A percentile compares a stretch with the other conserved stretches of the same genome.
phyloP scores from a whole-genome alignment of 2,797 vertebrate species.

The Bucorvus abyssinicus region DNA sequence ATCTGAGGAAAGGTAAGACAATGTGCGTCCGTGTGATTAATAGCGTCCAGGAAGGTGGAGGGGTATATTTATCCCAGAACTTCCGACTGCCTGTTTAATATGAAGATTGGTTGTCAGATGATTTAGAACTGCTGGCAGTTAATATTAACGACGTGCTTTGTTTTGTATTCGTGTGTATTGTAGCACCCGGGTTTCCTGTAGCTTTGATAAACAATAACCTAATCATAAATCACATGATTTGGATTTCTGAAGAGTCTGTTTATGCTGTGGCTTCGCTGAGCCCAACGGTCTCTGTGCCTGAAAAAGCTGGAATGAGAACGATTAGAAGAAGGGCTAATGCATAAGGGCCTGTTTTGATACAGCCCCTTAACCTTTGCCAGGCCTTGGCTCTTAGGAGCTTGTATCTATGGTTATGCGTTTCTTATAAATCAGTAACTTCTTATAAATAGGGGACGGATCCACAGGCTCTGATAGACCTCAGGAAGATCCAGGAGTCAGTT shows the following conservation, averaged over 20 bases:
- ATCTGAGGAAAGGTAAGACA: constrained; percentile 69
- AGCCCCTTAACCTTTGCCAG: not conserved
- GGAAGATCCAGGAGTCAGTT: not conserved
- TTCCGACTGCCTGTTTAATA: constrained; percentile 18
- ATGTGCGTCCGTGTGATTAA: constrained; percentile 51
- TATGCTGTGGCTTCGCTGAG: not conserved
- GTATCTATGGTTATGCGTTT: not conserved
- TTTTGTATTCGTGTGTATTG: not conserved
- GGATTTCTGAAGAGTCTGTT: not conserved
- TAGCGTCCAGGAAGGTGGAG: constrained; percentile 40
- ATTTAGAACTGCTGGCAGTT: not conserved
- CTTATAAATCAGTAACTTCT: not conserved
- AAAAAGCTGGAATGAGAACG: not conserved
- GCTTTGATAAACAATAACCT: constrained; percentile 17
- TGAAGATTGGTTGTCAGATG: not conserved
- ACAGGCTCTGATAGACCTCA: not conserved
- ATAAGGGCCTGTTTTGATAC: not conserved
- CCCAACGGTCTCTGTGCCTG: not conserved
- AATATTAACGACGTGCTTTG: not conserved
- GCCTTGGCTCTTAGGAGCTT: not conserved
- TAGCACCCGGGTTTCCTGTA: constrained; percentile 28
- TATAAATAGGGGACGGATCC: not conserved
- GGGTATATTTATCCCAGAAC: constrained; percentile 14
- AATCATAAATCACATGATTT: not conserved
- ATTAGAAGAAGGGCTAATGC: not conserved